Evolutionary conservation across 2,113 vertebrate genomes (phyloP).

Genomic region (Ageneiosus marmoratus): DNA sequence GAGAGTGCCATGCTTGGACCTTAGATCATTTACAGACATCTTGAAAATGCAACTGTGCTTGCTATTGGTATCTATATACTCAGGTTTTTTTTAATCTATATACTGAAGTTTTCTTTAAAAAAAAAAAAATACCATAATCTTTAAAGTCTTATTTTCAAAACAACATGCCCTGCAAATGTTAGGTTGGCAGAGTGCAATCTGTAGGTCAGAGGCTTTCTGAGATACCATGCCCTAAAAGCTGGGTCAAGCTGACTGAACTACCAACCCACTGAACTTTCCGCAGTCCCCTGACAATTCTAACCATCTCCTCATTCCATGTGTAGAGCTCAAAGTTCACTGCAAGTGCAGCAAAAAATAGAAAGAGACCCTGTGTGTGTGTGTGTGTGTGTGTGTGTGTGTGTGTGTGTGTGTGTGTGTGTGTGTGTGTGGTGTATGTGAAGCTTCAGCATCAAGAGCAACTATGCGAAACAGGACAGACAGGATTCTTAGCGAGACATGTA

Average conservation of each 20-base stretch:
- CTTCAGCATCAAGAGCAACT: constrained; percentile 10
- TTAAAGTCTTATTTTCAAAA: constrained; percentile 6
- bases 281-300: constrained; percentile 69
- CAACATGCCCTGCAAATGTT: neutral
- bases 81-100: too few relatives aligned
- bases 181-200: constrained; percentile 4
- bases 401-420: constrained; percentile 11
- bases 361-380: constrained; percentile 13
- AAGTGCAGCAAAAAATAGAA: constrained; percentile 65
- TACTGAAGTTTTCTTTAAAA: neutral
- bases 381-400: neutral
- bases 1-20: neutral
- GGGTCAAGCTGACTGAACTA: constrained; percentile 37
- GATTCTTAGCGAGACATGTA: constrained; percentile 20
- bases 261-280: constrained; percentile 46
- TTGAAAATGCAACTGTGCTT: neutral
- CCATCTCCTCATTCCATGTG: constrained; percentile 74
- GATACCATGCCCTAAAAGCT: constrained; percentile 37
- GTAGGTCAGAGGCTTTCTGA: constrained; percentile 14
- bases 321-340: constrained; percentile 76
- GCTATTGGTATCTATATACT: neutral
- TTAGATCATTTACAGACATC: neutral
- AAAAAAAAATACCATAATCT: neutral
- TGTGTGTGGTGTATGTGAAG: constrained; percentile 12
- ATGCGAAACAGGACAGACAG: constrained; percentile 31